Evolutionary conservation across 2,888 invertebrate species (phyloP).

Genomic region (Muscina levida): DNA sequence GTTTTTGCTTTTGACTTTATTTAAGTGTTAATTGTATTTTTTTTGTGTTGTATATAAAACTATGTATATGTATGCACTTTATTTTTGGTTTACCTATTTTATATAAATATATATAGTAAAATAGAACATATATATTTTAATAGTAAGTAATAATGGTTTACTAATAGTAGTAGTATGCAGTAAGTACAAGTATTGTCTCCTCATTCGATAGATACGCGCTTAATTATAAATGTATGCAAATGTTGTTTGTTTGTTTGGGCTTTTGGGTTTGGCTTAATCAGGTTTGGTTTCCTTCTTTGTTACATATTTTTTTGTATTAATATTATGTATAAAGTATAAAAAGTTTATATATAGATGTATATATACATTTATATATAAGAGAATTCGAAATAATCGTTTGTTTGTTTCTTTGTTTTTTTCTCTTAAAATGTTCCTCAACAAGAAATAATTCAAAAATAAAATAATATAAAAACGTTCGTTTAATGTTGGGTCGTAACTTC

Average conservation of each 20-base stretch:
- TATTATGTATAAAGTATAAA: conserved; percentile 43
- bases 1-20: conserved; percentile 52
- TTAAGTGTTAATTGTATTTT: conserved; percentile 36
- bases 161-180: conserved; percentile 25
- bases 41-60: conserved; percentile 50
- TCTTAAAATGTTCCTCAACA: conserved; percentile 61
- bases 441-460: conserved; percentile 46
- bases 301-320: conserved; percentile 41
- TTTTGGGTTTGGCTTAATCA: conserved; percentile 41
- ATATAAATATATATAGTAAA: conserved; percentile 38
- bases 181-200: conserved; percentile 32
- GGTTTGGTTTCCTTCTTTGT: conserved; percentile 58
- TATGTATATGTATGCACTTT: conserved; percentile 61
- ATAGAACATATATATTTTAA: no score
- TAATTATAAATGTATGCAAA: conserved; percentile 60
- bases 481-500: conserved; percentile 62
- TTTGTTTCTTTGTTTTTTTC: no score
- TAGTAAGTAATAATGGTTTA: no score
- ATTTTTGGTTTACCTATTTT: conserved; percentile 42
- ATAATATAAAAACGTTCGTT: conserved; percentile 58
- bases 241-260: conserved; percentile 28
- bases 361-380: conserved; percentile 44
- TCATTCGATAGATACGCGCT: conserved; percentile 43
- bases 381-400: conserved; percentile 58
- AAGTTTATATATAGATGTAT: conserved; percentile 46